Conservation (phyloP, 1,140 invertebrate species). For the Psilanteris sp. region DNA sequence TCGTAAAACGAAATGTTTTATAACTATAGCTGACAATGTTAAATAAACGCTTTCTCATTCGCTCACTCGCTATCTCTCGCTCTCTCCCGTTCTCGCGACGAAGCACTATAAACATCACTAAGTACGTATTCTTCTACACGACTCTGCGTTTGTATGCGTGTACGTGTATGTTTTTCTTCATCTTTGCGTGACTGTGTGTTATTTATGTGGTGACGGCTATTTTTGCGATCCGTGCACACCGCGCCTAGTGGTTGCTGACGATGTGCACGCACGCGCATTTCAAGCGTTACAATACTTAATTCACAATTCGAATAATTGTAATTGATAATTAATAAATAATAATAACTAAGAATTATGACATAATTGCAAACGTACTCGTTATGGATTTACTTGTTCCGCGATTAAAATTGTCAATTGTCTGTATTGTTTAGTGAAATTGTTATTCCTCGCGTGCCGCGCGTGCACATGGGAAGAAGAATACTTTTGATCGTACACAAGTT, state of each 20-base stretch:
- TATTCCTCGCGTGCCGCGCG: conserved; percentile 38
- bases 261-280: conserved; percentile 40
- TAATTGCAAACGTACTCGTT: conserved; percentile 42
- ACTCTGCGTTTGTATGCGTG: conserved; percentile 61
- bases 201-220: conserved; percentile 33
- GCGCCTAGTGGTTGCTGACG: conserved; percentile 5
- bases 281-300: conserved; percentile 67
- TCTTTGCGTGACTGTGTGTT: conserved; percentile 23
- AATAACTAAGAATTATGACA: conserved; percentile 36
- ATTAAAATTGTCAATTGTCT: conserved; percentile 2
- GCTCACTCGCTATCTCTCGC: conserved; percentile 8
- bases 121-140: conserved; percentile 65
- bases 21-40: too few species aligned
- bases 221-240: conserved; percentile 10
- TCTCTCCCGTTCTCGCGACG: conserved; percentile 58
- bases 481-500: conserved; percentile 46
- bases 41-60: conserved; percentile 11
- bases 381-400: too few species aligned
- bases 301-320: conserved; percentile 49
- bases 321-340: conserved; percentile 39
- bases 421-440: conserved; percentile 1
- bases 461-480: conserved; percentile 54
- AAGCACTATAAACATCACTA: conserved; percentile 65
- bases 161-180: conserved; percentile 36
- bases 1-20: too few species aligned